Percentiles rank a stretch among this genome's conserved stretches.
Evolutionary conservation across 2,113 vertebrate species (phyloP).

Genomic region (Otolemur garnettii): DNA sequence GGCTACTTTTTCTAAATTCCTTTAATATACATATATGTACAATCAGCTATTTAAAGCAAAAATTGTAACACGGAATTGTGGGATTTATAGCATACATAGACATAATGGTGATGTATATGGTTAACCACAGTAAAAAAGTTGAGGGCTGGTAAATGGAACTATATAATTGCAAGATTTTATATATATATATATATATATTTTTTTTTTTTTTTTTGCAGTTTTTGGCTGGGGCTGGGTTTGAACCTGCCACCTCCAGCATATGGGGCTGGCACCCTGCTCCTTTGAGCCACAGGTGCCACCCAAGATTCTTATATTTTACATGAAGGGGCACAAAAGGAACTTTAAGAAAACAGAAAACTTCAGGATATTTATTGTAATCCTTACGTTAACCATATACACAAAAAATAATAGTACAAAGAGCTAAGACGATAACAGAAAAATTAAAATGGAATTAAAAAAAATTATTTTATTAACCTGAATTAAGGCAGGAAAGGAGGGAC

Average conservation of each 20-base stretch:
- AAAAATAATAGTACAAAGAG: neutral
- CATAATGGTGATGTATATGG: neutral
- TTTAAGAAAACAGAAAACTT: neutral
- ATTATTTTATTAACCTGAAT: neutral
- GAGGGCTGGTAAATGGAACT: neutral
- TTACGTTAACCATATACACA: neutral
- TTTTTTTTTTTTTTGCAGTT: too few relatives aligned
- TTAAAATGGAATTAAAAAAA: slow-evolving; percentile 11
- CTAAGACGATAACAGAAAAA: neutral
- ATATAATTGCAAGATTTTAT: neutral
- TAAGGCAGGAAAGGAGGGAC: neutral
- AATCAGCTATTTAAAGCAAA: neutral
- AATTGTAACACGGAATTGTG: neutral
- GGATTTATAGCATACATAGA: neutral
- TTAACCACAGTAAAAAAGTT: neutral
- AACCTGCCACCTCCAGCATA: too few relatives aligned
- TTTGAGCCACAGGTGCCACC: too few relatives aligned
- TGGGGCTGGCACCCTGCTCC: too few relatives aligned
- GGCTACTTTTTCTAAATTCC: neutral
- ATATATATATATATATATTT: too few relatives aligned
- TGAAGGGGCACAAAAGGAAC: neutral
- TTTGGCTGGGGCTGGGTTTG: too few relatives aligned
- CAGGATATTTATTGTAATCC: neutral
- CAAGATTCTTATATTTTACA: neutral
- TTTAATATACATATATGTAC: neutral